A percentile compares a stretch with the other conserved stretches of the same genome.
phyloP scores from a whole-genome alignment of 2,797 vertebrate species.

The Xerus rutilus region DNA sequence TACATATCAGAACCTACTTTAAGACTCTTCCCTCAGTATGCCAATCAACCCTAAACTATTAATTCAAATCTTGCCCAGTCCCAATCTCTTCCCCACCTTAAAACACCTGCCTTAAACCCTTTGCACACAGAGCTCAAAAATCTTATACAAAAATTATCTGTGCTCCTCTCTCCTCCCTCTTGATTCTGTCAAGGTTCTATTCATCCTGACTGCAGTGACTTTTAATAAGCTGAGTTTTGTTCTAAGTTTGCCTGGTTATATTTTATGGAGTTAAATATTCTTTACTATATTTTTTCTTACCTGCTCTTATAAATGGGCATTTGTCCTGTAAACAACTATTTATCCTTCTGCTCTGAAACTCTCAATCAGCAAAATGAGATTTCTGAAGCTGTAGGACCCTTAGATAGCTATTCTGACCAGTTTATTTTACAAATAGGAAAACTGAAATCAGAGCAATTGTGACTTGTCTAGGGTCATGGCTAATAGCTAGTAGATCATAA shows the following conservation, averaged over 20 bases:
- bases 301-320: not conserved
- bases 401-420: not conserved
- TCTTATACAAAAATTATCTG: not conserved
- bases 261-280: constrained; percentile 24
- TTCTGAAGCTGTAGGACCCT: not conserved
- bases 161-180: not conserved
- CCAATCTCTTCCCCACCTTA: not conserved
- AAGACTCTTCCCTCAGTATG: not conserved
- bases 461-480: not conserved
- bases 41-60: not conserved
- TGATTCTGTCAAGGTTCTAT: not conserved
- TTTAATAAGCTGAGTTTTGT: not conserved
- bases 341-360: not conserved
- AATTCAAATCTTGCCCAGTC: not conserved
- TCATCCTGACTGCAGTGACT: not conserved
- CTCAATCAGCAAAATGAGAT: not conserved
- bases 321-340: not conserved
- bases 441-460: not conserved
- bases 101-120: not conserved
- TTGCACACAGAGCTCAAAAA: not conserved
- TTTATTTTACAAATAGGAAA: constrained; percentile 43
- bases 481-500: not conserved
- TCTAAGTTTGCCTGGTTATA: not conserved
- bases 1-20: not conserved
- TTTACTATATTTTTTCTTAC: not conserved